Evolutionary conservation across 1,140 invertebrate species (phyloP), one percentile per base, ranked within the genome.

Genomic region (Lordiphosa collinella): DNA sequence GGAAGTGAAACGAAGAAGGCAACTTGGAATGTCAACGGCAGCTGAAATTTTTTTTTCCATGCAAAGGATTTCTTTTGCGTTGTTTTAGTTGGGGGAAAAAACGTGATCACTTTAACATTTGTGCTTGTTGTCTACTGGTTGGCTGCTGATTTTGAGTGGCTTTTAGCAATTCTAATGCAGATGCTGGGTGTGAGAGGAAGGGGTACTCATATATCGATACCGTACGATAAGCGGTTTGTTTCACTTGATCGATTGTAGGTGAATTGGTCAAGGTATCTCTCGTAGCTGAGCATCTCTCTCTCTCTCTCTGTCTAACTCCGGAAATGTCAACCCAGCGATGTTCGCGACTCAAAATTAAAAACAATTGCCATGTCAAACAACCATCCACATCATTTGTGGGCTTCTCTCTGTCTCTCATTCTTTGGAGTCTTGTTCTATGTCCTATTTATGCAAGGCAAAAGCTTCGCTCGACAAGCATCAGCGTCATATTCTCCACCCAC

Each of bases 61-160:
- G 31, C 37, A 73, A 57, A 82, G 75, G 63, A 76, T 71, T 80
- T 79, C 11, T 53, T 52, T 22, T 32, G 9, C 37, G 37, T 22
- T 35, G 46, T 48, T 48, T 22, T 47, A 46, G 46, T 36, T 47
- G 9, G 49, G 29, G 44, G 58, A 54, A 82, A 86, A 86, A 86
- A 86, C 82, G 82, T 86, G 82, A 86, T 86, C 82, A 73, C 67
- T 86, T 86, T 86, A 86, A 78, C 68, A 86, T 86, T 78, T 86
- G 74, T 78, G 65, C 76, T 60, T 62, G 64, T 86, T 73, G 63
- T 44, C 38, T 71, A 57, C 52, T 25, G 47, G 76, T 46, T 34
- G 56, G 60, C 32, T 72, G 61, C 44, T 82, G 74, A 67, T 80
- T 69, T 74, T 86, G 69, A 80, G 69, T 78, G 74, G 65, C 65